These are phyloP conservation scores for Sylvia borin DNA, from an alignment of 2,797 vertebrate species.

Conservation along the genomic window DNA sequence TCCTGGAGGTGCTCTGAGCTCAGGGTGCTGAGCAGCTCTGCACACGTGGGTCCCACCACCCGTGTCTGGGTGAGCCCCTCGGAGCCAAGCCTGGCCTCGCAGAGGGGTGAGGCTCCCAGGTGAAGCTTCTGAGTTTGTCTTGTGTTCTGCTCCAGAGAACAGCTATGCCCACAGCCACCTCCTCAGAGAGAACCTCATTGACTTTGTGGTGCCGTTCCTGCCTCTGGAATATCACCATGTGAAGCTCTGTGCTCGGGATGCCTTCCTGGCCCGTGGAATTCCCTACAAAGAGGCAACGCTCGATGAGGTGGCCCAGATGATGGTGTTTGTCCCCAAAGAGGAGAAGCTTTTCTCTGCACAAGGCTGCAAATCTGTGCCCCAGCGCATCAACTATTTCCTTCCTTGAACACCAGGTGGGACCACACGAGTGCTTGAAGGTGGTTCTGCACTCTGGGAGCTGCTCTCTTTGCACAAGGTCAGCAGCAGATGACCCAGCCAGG, in stretches of 20 bases:
- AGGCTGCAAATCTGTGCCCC: conserved; percentile 94
- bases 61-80: fast-evolving
- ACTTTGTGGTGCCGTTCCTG: conserved; percentile 91
- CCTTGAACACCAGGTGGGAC: conserved; percentile 74
- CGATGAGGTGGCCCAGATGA: conserved; percentile 87
- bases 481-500: neutral
- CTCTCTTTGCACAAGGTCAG: neutral
- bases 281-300: conserved; percentile 81
- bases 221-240: conserved; percentile 91
- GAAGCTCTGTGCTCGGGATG: conserved; percentile 87
- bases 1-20: neutral
- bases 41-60: fast-evolving
- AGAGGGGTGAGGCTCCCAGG: neutral
- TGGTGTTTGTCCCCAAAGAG: conserved; percentile 91
- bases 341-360: conserved; percentile 93
- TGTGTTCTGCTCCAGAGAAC: conserved; percentile 65
- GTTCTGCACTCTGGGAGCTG: neutral
- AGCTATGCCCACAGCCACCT: conserved; percentile 85
- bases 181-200: conserved; percentile 86
- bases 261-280: conserved; percentile 83
- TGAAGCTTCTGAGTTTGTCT: neutral
- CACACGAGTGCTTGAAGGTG: neutral
- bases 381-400: conserved; percentile 92
- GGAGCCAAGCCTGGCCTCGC: neutral
- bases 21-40: neutral